Evolutionary conservation across 2,113 vertebrate genomes (phyloP).

Genomic region (Perca schrenkii): DNA sequence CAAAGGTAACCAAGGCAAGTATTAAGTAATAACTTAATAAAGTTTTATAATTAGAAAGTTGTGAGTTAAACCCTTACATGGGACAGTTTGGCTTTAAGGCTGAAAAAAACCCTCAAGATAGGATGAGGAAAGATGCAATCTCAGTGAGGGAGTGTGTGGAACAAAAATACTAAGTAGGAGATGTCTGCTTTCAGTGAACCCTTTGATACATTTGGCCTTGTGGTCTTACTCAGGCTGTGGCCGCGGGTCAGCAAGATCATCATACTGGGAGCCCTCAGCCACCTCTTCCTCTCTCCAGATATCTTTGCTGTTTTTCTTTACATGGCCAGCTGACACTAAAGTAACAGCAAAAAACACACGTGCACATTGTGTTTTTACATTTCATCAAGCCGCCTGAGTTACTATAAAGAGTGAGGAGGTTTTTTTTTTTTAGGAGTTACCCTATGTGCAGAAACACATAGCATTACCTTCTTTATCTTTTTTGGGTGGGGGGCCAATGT

Average conservation of each 20-base stretch:
- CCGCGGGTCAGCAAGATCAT: slow-evolving; percentile 88
- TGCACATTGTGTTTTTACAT: background rate
- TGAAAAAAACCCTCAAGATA: background rate
- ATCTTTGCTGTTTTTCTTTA: slow-evolving; percentile 80
- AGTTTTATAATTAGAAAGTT: background rate
- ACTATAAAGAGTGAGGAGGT: background rate
- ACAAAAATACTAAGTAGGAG: too few species aligned
- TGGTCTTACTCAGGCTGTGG: slow-evolving; percentile 91
- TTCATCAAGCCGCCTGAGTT: background rate
- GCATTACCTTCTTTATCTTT: slow-evolving; percentile 72
- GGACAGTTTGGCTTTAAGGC: background rate
- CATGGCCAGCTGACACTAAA: slow-evolving; percentile 52
- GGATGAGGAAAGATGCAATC: background rate
- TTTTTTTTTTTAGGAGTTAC: background rate
- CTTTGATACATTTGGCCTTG: background rate
- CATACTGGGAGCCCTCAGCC: slow-evolving; percentile 87
- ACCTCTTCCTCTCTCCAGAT: slow-evolving; percentile 92
- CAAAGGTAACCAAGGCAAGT: background rate
- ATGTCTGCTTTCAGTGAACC: background rate
- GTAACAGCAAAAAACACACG: background rate
- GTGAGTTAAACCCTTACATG: background rate
- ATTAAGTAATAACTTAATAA: background rate
- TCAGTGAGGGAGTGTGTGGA: background rate
- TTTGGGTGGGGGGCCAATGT: slow-evolving; percentile 78
- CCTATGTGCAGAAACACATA: background rate